These are phyloP conservation scores for Acrossocheilus fasciatus DNA, from an alignment of 2,797 vertebrate genomes.

Conservation along the genomic window DNA sequence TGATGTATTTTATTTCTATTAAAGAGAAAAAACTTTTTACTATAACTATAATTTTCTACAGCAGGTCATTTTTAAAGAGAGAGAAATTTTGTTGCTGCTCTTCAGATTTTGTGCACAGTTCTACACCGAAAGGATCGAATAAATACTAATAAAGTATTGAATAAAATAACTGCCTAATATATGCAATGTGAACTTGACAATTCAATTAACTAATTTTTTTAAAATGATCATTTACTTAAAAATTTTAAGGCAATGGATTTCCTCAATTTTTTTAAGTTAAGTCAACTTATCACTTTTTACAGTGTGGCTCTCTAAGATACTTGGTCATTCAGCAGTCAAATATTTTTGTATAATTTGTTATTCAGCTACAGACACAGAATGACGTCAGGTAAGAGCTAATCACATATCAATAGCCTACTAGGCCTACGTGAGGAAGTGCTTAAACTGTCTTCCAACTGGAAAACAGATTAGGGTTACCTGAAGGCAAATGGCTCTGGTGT, in stretches of 20 bases:
- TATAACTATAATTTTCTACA: background rate
- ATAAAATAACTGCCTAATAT: background rate
- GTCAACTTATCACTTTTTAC: no score
- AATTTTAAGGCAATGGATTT: no score
- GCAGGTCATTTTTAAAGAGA: background rate
- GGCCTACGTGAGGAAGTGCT: background rate
- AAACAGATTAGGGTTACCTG: background rate
- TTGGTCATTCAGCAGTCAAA: slow-evolving; percentile 1
- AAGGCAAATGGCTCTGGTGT: slow-evolving; percentile 7
- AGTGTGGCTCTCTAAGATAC: background rate
- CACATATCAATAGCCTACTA: background rate
- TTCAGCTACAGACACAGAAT: background rate
- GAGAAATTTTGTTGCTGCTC: background rate
- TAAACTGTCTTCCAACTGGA: background rate
- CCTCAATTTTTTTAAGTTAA: no score
- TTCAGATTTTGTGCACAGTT: background rate
- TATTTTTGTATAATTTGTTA: background rate
- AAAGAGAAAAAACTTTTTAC: background rate
- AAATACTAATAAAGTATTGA: background rate
- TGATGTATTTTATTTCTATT: slow-evolving; percentile 16
- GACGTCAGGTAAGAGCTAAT: background rate
- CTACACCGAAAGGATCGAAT: background rate
- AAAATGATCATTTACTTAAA: no score
- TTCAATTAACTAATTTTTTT: no score
- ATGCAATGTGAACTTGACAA: background rate